A percentile compares a stretch with the other conserved stretches of the same genome.
phyloP scores from a whole-genome alignment of 2,888 invertebrate species.

The Panzeria rudis region DNA sequence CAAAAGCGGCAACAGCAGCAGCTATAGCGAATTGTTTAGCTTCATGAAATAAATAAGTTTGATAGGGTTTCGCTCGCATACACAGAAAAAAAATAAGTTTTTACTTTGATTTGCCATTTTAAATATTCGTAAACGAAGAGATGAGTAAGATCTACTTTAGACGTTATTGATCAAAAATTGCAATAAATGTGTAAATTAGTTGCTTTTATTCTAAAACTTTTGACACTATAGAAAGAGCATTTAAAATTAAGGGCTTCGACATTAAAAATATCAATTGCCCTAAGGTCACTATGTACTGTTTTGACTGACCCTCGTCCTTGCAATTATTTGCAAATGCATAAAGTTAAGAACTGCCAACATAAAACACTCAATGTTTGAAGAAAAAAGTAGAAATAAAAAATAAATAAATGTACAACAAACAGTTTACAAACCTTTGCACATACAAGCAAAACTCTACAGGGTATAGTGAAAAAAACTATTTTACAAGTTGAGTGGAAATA shows the following conservation, averaged over 20 bases:
- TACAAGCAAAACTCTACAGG: slow-evolving; percentile 38
- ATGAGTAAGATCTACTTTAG: too few species aligned
- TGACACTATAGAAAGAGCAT: too few species aligned
- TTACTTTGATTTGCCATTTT: too few species aligned
- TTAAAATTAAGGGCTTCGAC: too few species aligned
- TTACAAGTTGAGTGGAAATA: slow-evolving; percentile 57
- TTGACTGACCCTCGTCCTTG: slow-evolving; percentile 28
- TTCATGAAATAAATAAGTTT: not conserved
- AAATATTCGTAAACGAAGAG: too few species aligned
- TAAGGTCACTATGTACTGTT: not conserved
- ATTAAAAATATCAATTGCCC: too few species aligned
- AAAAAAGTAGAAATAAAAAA: not conserved
- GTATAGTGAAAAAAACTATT: slow-evolving; percentile 63
- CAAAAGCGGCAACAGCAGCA: not conserved
- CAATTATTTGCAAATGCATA: slow-evolving; percentile 63
- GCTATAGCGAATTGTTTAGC: not conserved
- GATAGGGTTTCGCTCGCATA: not conserved
- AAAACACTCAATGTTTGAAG: slow-evolving; percentile 66
- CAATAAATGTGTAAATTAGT: too few species aligned
- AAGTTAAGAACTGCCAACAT: slow-evolving; percentile 71
- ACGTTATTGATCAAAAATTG: too few species aligned
- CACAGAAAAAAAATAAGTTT: too few species aligned
- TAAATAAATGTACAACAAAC: slow-evolving; percentile 28
- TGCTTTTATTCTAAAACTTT: too few species aligned
- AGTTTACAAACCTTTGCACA: slow-evolving; percentile 39